A percentile compares a stretch with the other conserved stretches of the same genome.
Conservation (phyloP, 1,140 invertebrate genomes). For the Phymorhynchus buccinoides region DNA sequence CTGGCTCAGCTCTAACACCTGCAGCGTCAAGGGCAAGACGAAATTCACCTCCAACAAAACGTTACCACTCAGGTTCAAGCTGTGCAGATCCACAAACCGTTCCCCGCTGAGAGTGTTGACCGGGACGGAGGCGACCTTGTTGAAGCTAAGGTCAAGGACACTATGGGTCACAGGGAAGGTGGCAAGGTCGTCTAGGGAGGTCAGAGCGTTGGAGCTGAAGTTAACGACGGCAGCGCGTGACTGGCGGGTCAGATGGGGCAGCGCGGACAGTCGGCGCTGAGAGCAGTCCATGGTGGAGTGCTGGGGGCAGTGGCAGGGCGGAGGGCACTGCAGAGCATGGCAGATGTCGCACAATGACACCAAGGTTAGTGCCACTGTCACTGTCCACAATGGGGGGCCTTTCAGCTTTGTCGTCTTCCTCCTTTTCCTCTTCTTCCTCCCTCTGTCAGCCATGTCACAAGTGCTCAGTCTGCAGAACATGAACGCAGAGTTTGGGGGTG, state of each 20-base stretch:
- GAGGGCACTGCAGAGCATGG: background rate
- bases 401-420: too few relatives aligned
- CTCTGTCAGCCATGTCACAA: too few relatives aligned
- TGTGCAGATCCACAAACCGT: background rate
- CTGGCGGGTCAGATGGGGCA: background rate
- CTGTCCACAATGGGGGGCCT: too few relatives aligned
- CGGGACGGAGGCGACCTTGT: constrained; percentile 22
- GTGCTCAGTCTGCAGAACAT: too few relatives aligned
- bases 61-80: constrained; percentile 14
- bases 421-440: too few relatives aligned
- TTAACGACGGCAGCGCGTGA: background rate
- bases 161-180: background rate
- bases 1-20: constrained; percentile 36
- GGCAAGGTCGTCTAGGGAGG: background rate
- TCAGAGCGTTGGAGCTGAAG: constrained; percentile 24
- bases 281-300: constrained; percentile 18
- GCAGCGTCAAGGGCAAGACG: background rate
- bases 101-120: background rate
- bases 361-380: background rate
- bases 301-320: background rate
- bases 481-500: too few relatives aligned
- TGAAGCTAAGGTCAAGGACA: constrained; percentile 24
- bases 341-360: background rate
- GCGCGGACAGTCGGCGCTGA: background rate
- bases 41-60: background rate